These are phyloP conservation scores for Artibeus jamaicensis DNA, from an alignment of 2,797 vertebrate genomes.

Conservation along the genomic window DNA sequence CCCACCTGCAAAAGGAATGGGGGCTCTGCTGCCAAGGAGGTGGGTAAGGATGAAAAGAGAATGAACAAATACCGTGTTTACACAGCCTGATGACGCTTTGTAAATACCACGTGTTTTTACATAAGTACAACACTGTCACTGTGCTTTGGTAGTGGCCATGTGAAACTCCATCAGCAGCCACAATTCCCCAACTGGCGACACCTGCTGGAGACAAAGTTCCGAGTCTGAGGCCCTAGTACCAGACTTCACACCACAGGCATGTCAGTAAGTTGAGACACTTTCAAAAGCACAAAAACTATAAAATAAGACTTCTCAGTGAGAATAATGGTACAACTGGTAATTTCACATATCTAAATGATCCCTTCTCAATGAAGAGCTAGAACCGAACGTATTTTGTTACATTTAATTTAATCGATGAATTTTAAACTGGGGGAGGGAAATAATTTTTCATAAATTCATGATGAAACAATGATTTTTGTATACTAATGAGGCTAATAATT, in stretches of 20 bases:
- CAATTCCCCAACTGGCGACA: not conserved
- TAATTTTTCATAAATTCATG: constrained; percentile 21
- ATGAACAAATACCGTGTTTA: not conserved
- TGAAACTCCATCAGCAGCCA: not conserved
- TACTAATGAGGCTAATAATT: not conserved
- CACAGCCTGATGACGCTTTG: not conserved
- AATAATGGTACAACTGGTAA: not conserved
- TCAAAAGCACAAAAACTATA: not conserved
- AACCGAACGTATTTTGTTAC: not conserved
- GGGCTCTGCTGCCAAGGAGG: not conserved
- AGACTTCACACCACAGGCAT: not conserved
- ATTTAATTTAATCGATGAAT: not conserved
- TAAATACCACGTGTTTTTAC: not conserved
- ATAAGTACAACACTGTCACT: not conserved
- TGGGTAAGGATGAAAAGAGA: not conserved
- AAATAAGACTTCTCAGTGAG: not conserved
- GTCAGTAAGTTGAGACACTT: constrained; percentile 2
- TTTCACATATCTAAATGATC: not conserved
- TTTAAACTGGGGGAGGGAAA: not conserved
- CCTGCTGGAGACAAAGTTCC: not conserved
- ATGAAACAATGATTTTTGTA: not conserved
- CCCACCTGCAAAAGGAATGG: not conserved
- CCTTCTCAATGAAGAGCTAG: not conserved
- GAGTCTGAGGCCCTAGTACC: not conserved
- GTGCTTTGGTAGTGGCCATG: not conserved